Evolutionary conservation across 2,113 vertebrate species (phyloP), one percentile per base, ranked within the genome.

Genomic region (Romanogobio albipinnatus): DNA sequence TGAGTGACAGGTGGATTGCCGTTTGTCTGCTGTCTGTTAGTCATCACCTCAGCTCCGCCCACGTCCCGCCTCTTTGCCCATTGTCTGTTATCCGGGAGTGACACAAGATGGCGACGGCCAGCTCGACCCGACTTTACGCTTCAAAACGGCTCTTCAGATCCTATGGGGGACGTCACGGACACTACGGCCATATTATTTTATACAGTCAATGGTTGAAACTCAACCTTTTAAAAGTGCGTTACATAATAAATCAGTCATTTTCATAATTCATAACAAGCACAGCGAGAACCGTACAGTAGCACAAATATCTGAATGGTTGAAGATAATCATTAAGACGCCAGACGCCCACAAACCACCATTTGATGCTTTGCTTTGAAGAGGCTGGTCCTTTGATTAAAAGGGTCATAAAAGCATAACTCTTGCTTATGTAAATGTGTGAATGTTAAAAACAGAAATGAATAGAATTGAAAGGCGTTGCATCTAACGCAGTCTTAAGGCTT

Each of bases 331-430:
- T 80, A 66, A 64, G 78, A 59, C 19, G 9, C 6, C 36, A 45
- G 56, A 61, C 13, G 22, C 73, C 73, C 39, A 22, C n/a, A 13
- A 78, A 64, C 58, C 56, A 61, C 9, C 19, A n/a, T 81, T 81
- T 81, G 24, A 81, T 70, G 45, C 47, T 71, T 81, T 0, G n/a
- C 43, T 83, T 85, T 22, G 43, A 59, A 79, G 76, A 79, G 81
- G 29, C 36, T 33, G 64, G 11, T 82, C 13, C 49, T 82, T 82
- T 82, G 33, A 66, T 71, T 19, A 39, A 82, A 82, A 82, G 49
- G 81, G 64, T 56, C 47, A 70, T 58, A 26, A 73, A 58, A 73
- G 29, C 47, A 24, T 24, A 39, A 24, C 22, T 58, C 53, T 79
- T 59, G 36, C 47, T 79, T 78, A 78, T 73, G 66, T 4, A 85